Conservation (phyloP, 2,888 invertebrate species). For the Ptycholaimellus sp. region DNA sequence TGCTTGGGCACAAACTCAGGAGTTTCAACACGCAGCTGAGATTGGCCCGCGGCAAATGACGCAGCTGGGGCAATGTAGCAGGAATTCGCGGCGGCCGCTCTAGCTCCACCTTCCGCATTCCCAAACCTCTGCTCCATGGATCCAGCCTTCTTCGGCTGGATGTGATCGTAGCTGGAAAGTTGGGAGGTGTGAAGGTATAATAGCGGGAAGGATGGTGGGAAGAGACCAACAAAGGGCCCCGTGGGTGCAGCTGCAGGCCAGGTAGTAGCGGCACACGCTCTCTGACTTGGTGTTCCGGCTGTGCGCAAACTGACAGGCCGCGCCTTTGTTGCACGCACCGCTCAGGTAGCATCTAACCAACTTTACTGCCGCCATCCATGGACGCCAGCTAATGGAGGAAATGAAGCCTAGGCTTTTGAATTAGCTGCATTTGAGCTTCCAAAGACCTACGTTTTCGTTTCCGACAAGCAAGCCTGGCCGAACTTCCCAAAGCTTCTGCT, state of each 20-base stretch:
- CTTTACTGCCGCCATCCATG: no score
- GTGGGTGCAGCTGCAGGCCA: constrained; percentile 11
- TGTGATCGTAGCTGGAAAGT: constrained; percentile 9
- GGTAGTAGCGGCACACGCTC: constrained; percentile 13
- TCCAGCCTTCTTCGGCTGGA: constrained; percentile 5
- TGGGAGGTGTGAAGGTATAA: neutral
- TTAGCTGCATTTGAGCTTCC: no score
- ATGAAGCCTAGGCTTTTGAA: no score
- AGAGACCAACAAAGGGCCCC: neutral
- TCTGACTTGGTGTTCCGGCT: constrained; percentile 8
- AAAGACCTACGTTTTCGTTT: no score
- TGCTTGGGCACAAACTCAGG: neutral
- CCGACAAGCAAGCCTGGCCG: no score
- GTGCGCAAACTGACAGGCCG: no score
- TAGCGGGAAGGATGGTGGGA: neutral
- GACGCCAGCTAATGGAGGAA: no score
- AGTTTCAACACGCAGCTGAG: neutral
- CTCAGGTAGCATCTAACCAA: no score
- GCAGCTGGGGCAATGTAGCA: neutral
- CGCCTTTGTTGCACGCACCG: no score
- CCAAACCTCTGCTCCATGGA: no score
- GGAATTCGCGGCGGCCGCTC: neutral
- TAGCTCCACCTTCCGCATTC: neutral
- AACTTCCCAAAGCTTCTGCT: no score
- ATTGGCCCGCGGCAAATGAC: neutral